phyloP scores from a whole-genome alignment of 1,140 invertebrate species.

The fruit fly (Drosophila melanogaster) region DNA sequence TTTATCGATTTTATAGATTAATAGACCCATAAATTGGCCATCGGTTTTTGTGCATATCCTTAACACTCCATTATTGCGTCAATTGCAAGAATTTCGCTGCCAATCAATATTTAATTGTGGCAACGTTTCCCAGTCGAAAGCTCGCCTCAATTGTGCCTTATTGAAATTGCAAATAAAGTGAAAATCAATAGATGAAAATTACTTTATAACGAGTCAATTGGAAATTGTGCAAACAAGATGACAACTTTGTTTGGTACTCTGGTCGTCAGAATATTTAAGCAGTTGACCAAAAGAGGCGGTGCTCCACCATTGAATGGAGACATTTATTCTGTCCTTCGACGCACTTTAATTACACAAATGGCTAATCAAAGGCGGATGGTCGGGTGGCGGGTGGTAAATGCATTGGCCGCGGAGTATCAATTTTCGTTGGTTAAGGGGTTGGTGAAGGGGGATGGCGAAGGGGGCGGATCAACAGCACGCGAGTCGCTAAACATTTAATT shows the following conservation, averaged over 20 bases:
- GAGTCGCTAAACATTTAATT: slow-evolving; percentile 41
- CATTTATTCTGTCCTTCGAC: slow-evolving; percentile 4
- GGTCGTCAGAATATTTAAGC: slow-evolving; percentile 25
- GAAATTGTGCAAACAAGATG: slow-evolving; percentile 25
- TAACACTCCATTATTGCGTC: slow-evolving; percentile 1
- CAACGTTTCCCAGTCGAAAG: background rate
- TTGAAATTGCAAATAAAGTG: slow-evolving; percentile 43
- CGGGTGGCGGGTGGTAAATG: background rate
- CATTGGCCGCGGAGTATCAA: slow-evolving; percentile 9
- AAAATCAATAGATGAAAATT: slow-evolving; percentile 60
- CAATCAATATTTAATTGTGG: slow-evolving; percentile 29
- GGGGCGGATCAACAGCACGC: slow-evolving; percentile 30
- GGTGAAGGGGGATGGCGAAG: background rate
- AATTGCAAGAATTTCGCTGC: slow-evolving; percentile 23
- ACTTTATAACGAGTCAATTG: slow-evolving; percentile 1
- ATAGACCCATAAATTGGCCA: background rate
- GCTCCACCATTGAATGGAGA: slow-evolving; percentile 11
- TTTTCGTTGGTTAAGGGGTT: slow-evolving; percentile 4
- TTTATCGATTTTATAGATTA: slow-evolving; percentile 8
- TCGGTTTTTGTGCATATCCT: background rate
- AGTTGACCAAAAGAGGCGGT: background rate
- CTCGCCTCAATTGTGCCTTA: slow-evolving; percentile 22
- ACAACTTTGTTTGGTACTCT: background rate
- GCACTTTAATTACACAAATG: slow-evolving; percentile 62
- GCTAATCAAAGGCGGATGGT: slow-evolving; percentile 22